Evolutionary conservation across 1,140 invertebrate genomes (phyloP), one percentile per base, ranked within the genome.

Genomic region (Temnothorax curvispinosus): DNA sequence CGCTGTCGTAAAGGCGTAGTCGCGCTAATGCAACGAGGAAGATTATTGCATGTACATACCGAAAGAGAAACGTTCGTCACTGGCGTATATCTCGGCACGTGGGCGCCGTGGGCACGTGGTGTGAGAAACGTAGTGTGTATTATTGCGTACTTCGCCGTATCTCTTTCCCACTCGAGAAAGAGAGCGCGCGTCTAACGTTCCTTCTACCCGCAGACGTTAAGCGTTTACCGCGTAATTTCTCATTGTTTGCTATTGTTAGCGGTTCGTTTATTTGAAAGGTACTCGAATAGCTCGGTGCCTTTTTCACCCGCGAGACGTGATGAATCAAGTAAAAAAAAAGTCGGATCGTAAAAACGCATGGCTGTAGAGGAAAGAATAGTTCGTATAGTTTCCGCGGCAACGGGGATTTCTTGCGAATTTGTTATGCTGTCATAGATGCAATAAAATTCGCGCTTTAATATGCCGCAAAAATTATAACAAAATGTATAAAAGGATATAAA

Each of bases 241-340:
- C 62, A 84, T 74, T 72, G 54, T 82, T 74, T 82, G 62, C 32
- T 81, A 81, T 72, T 74, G 50, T 72, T 82, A 47, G 52, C 9
- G 38, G 18, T 60, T 58, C 27, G 80, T 84, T 84, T 84, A 84
- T 84, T 84, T 62, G 13, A 74, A 60, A 74, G 8, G 32, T 74
- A 84, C 18, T 74, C 67, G 54, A 84, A 84, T 62, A 84, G 54
- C 80, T 81, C 11, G 32, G n/a, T n/a, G 4, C 9, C n/a, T 21
- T 67, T 44, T 44, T 44, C 32, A 74, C 32, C 5, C 54, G 41
- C 27, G 38, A 52, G 13, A 35, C 21, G 27, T 13, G 77, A 67
- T 54, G 54, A 82, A 11, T 82, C 52, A 21, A 82, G 54, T 9
- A 11, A 50, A 60, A 81, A 47, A 78, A 80, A 69, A 41, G 7